Conservation (phyloP, 2,888 invertebrate species). For the Gryllus longicercus region DNA sequence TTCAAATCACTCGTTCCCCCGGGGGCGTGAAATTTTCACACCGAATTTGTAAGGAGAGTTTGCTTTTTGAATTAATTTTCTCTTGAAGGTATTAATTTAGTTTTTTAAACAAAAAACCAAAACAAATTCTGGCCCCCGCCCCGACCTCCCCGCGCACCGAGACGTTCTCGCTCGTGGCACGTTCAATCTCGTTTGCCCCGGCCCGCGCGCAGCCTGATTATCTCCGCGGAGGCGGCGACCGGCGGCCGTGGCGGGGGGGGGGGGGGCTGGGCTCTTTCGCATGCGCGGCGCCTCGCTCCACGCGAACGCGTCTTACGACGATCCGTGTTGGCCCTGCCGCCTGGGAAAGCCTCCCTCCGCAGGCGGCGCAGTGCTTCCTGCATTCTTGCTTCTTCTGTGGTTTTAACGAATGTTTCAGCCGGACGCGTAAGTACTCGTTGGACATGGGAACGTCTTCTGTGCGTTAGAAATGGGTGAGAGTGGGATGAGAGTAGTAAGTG, state of each 20-base stretch:
- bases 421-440: too few relatives aligned
- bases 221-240: neutral
- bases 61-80: conserved; percentile 17
- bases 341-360: too few relatives aligned
- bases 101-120: conserved; percentile 17
- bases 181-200: neutral
- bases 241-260: neutral
- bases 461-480: too few relatives aligned
- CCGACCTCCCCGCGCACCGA: neutral
- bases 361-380: too few relatives aligned
- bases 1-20: neutral
- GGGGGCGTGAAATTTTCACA: conserved; percentile 1
- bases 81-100: neutral
- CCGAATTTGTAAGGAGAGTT: conserved; percentile 17
- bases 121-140: neutral
- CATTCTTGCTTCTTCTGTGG: too few relatives aligned
- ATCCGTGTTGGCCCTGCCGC: too few relatives aligned
- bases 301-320: neutral
- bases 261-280: neutral
- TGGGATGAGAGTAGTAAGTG: too few relatives aligned
- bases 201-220: neutral
- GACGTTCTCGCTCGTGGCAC: neutral
- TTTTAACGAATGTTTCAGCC: too few relatives aligned
- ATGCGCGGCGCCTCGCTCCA: neutral
- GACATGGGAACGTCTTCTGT: too few relatives aligned